Conservation (phyloP, 2,888 invertebrate genomes). For the Phrixothrix hirtus region DNA sequence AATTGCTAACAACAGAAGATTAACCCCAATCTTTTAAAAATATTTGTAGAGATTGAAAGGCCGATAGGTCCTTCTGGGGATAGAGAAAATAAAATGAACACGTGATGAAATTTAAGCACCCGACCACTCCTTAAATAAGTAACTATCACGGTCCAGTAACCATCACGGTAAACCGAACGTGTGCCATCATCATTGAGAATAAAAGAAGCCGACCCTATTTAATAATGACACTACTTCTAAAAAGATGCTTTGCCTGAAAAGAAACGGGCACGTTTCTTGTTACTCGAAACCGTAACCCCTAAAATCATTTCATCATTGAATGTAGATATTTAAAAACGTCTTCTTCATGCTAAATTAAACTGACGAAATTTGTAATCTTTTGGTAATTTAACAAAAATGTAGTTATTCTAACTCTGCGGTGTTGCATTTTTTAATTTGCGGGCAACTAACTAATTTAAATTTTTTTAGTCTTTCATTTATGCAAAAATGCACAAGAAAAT, state of each 20-base stretch:
- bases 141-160: conserved; percentile 13
- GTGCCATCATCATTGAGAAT: conserved; percentile 13
- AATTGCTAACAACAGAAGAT: conserved; percentile 4
- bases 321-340: too few relatives aligned
- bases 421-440: too few relatives aligned
- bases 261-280: conserved; percentile 13
- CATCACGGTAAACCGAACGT: conserved; percentile 18
- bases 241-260: conserved; percentile 11
- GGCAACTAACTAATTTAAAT: too few relatives aligned
- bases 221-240: conserved; percentile 13
- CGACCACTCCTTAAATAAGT: conserved; percentile 12
- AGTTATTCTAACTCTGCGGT: too few relatives aligned
- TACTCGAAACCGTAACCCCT: too few relatives aligned
- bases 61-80: conserved; percentile 4
- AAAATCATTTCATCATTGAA: too few relatives aligned
- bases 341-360: too few relatives aligned
- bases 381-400: too few relatives aligned
- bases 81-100: conserved; percentile 7
- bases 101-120: conserved; percentile 10
- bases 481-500: too few relatives aligned
- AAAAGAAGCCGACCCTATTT: conserved; percentile 13
- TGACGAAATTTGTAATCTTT: too few relatives aligned
- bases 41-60: conserved; percentile 8
- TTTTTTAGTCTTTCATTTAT: too few relatives aligned
- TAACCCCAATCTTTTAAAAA: conserved; percentile 5